Base-by-base conservation (phyloP, 2,797 vertebrate species). In the Carcharodon carcharias region DNA sequence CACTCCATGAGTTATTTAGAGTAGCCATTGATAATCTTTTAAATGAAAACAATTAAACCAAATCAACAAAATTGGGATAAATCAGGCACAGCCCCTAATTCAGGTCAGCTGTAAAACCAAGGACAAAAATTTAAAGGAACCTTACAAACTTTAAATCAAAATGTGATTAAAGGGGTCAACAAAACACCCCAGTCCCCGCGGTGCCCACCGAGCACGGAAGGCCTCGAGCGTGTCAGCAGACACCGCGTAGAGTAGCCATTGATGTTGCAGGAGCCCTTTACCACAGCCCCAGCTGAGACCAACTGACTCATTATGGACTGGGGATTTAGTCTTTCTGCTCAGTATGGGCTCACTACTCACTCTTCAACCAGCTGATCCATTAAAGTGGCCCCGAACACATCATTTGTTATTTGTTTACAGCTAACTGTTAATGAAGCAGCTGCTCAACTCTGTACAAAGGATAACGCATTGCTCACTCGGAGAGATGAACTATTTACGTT, bases 341-440 rank as follows among this genome's bases (percentile, higher is more conserved):
- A 40, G 63, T 95, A 23, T 67, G 91, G n/a, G 61, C 23, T 18
- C 40, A 0, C 35, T 11, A 40, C n/a, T 93, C 12, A 0, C 26
- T 28, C 28, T 73, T 95, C n/a, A 26, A 26, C 28, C 45, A 69
- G 14, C 67, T 95, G 12, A 73, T 54, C 69, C 54, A 95, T 95
- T 50, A 73, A 67, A 93, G 63, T 93, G 45, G 63, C 8, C 5
- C 0, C 67, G 23, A 93, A 65, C 91, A 67, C 91, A 93, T 67
- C 9, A 93, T 95, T 95, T 73, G 94, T 7, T 31, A 63, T 96
- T 96, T 96, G 71, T 96, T 96, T 97, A 69, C 96, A 99, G 99
- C 98, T 99, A 88, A 99, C 99, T 1, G 99, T 99, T 96, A 99
- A 99, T 11, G 99, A 99, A 97, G 99, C 99, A 0, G 99, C 99